Evolutionary conservation across 2,888 invertebrate genomes (phyloP).

Genomic region (Lamellibrachia columna): DNA sequence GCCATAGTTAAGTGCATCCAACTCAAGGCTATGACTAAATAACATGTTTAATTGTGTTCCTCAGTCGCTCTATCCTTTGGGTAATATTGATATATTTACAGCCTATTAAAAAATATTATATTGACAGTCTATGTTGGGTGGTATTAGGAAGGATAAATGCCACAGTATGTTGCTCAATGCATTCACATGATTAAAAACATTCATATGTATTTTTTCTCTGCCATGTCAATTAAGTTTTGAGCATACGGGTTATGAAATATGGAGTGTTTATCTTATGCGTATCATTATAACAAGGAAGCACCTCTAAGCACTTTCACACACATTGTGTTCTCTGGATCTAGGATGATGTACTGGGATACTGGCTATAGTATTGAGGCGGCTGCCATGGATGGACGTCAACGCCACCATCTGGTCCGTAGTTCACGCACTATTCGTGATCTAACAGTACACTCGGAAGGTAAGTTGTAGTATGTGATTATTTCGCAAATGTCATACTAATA

Average conservation of each 20-base stretch:
- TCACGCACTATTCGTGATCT: not conserved
- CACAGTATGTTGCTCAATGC: not conserved
- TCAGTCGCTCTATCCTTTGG: not conserved
- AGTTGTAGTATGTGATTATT: not conserved
- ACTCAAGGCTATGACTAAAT: not conserved
- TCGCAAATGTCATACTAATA: too few species aligned
- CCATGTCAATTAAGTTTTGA: not conserved
- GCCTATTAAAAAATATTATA: not conserved
- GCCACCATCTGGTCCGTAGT: not conserved
- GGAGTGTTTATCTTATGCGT: not conserved
- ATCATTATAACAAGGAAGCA: not conserved
- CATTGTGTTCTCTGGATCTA: not conserved
- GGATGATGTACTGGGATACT: not conserved
- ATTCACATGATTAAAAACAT: not conserved
- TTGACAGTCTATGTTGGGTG: not conserved
- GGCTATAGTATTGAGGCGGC: not conserved
- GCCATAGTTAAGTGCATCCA: not conserved
- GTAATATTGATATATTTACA: too few species aligned
- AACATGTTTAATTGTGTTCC: not conserved
- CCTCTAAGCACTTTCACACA: not conserved
- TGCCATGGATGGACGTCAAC: not conserved
- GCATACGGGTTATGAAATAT: not conserved
- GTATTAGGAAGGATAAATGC: not conserved
- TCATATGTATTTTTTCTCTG: not conserved
- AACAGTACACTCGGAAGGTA: not conserved